A percentile compares a stretch with the other conserved stretches of the same genome.
Evolutionary conservation across 2,797 vertebrate species (phyloP).

Genomic region (Mormyrops boulengeri): DNA sequence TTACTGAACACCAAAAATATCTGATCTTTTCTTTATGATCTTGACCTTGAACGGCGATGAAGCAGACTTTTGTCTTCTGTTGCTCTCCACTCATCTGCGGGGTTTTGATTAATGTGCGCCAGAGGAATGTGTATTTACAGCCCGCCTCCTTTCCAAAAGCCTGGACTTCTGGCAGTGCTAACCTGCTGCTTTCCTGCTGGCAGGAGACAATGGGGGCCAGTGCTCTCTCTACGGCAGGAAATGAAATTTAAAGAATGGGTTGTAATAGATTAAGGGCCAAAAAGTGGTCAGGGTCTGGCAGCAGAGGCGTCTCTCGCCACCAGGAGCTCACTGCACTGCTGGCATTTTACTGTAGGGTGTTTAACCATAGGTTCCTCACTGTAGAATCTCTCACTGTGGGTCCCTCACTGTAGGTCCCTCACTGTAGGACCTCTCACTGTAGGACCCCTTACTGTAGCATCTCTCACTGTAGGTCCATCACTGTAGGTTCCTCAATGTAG

Average conservation of each 20-base stretch:
- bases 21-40: conserved; percentile 16
- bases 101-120: conserved; percentile 15
- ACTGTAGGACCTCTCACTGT: not conserved
- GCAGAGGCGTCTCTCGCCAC: not conserved
- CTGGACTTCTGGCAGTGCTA: conserved; percentile 15
- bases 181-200: conserved; percentile 9
- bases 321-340: not conserved
- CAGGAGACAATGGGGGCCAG: conserved; percentile 10
- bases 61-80: conserved; percentile 3
- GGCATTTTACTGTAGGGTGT: not conserved
- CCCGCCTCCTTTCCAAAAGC: conserved; percentile 16
- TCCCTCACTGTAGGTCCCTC: not conserved
- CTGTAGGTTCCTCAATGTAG: not conserved
- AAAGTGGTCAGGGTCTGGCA: not conserved
- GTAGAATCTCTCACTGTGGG: not conserved
- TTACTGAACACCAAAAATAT: not conserved
- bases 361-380: not conserved
- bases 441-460: not conserved
- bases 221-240: conserved; percentile 24
- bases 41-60: conserved; percentile 31
- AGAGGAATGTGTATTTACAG: conserved; percentile 19
- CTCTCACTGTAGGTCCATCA: not conserved
- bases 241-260: conserved; percentile 18
- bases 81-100: not conserved
- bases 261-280: not conserved